Evolutionary conservation across 2,113 vertebrate genomes (phyloP), one percentile per base, ranked within the genome.

Genomic region (Misgurnus anguillicaudatus): DNA sequence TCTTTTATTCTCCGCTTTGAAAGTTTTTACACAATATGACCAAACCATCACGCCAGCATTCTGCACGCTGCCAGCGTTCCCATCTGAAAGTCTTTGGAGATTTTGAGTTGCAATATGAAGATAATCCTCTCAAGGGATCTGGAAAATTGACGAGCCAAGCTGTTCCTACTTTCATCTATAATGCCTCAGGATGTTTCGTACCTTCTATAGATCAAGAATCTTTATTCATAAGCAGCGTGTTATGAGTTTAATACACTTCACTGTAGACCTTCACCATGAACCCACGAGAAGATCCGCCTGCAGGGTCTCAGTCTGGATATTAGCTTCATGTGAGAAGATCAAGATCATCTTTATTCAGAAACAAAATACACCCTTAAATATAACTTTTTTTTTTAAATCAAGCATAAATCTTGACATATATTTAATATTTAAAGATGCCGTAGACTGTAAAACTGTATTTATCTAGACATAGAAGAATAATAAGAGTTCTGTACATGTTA

Each of bases 1-100:
- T 72, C 70, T 72, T 72, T 72, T 72, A 38, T 60, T 58, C 70
- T 72, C 51, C 16, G 51, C 39, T 42, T 3, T 16, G 69, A 41
- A 11, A 13, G 10, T 72, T 36, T 70, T 9, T 39, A 58, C 17
- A 14, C 69, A 41, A 70, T 55, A 53, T 70, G 67, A 70, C 67
- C 31, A 5, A n/a, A 39, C n/a, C 17, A 7, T 17, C 51, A 17
- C 39, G 31, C 31, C 67, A 69, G 67, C 67, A 24, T 24, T 36
- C 67, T 53, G 47, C 24, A 16, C 14, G 24, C 47, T 42, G 53
- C 53, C 53, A 58, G 14, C 10, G 11, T 3, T 60, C 24, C 68
- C 38, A 8, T 68, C 19, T 31, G 47, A 71, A n/a, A n/a, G 53
- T 19, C 31, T n/a, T 69, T 4, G 7, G 14, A 17, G 6, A n/a